Evolutionary conservation across 2,797 vertebrate species (phyloP), one percentile per base, ranked within the genome.

Genomic region (Chaetodon trifasciatus): DNA sequence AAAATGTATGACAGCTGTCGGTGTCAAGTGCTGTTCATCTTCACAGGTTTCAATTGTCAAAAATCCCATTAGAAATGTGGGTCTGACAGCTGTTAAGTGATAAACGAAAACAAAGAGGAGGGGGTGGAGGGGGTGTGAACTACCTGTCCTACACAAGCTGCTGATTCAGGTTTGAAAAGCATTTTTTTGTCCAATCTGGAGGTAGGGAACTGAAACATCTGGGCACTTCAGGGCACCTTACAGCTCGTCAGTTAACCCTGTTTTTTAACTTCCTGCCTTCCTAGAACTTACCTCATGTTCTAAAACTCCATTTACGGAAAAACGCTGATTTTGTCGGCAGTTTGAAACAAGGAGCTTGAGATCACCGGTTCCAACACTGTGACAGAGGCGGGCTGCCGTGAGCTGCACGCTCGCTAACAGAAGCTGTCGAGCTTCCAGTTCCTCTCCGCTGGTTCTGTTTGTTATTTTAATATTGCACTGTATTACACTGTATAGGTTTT

Each of bases 261-360:
- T 39, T 55, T 32, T 42, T 15, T 42, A 40, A 52, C 53, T 44
- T 50, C 2, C 39, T 12, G 3, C 24, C 17, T 35, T 63, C 40
- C 37, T 37, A 32, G 1, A 82, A 92, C 91, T 90, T 88, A 86
- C 88, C 82, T 90, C 74, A 70, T 58, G 7, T 52, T 70, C 40
- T 44, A 60, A 67, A 63, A 40, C 50, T 64, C 72, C 69, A 46
- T 6, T 32, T 42, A 61, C 3, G 5, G 16, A 32, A 56, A 70
- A 71, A 15, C 3, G 17, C 8, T 21, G 0, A 61, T 10, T 70
- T 61, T 28, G 15, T 46, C 7, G 32, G 1, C 15, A 13, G n/a
- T 63, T 49, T 56, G 12, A 32, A 40, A 47, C n/a, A 3, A 5
- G 21, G n/a, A 7, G 5, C 4, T 24, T 44, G 40, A 50, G 28